Base-by-base conservation (phyloP, 2,888 invertebrate species). In the Sinhomidia bicolor region DNA sequence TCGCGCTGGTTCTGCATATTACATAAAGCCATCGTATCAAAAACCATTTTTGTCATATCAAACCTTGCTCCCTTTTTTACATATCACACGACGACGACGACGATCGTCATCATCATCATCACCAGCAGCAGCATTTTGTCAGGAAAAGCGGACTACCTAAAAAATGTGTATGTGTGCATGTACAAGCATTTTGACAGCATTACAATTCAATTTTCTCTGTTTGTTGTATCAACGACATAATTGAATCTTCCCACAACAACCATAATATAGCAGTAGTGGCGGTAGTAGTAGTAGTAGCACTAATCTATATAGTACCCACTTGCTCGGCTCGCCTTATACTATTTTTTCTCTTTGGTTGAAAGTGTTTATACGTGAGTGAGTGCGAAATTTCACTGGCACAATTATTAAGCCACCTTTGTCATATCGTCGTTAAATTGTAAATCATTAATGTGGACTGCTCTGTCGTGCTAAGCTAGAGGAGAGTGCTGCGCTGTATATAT, bases 141-240 rank as follows among this genome's bases (percentile, higher is more conserved):
- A 47, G 12, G 10, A 36, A 71, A 44, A 74, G 74, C 62, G 14
- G 2, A 47, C 12, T 47, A 14, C 14, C 20, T 41, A 44, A 36
- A n/a, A n/a, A n/a, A 23, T 41, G n/a, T 74, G 65, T 41, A n/a
- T 29, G 41, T 68, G 20, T 68, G 36, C 41, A 26, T 23, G 51
- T 57, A 78, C 32, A 29, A 36, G 17, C 32, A 20, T 80, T 80
- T 80, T 80, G 62, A 60, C 80, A 80, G 44, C 41, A 44, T 41
- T 80, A 80, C 80, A 62, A 62, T 80, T 80, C 80, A 80, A 80
- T 80, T 80, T 74, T 54, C 41, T 26, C n/a, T 41, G 80, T 80
- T 62, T 62, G 62, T 26, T 20, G 57, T 78, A 78, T 78, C 54
- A 78, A 20, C 54, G 36, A 78, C 57, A 57, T 57, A 78, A 78